Base-by-base conservation (phyloP, 2,888 invertebrate species). In the Meghimatium bilineatum region DNA sequence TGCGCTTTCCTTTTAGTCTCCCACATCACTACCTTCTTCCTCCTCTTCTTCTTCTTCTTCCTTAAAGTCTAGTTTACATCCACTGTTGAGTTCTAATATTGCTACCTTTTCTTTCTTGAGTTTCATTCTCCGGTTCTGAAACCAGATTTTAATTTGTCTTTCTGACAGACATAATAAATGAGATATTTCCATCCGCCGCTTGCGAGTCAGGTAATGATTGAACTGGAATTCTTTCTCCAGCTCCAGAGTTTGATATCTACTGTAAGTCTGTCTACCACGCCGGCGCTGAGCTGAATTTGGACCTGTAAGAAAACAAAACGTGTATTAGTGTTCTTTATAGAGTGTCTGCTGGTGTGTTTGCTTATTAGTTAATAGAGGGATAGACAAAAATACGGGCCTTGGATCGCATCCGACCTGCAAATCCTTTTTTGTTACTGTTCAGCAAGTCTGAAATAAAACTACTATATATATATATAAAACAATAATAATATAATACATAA, bases 171-270 rank as follows among this genome's bases (percentile, higher is more conserved):
- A 97, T 90, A 99, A 96, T 92, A 97, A 97, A 95, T 98, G 98
- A 90, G 98, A 98, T 93, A 98, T 98, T 95, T 98, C 98, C 94
- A 98, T 98, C 94, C 98, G 95, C 95, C 98, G 96, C 95, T 98
- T 96, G 94, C 98, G 96, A 94, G 98, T 98, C 95, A 99, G 96
- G 95, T 99, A 99, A 94, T 98, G 96, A 95, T 98, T 99, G 95
- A 97, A 98, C 95, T 98, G 98, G 95, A 98, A 98, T 95, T 98
- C 98, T 94, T 98, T 98, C 95, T 98, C 98, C 94, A 98, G 95
- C 95, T 98, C 98, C 94, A 98, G 95, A 85, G 98, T 99, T 95
- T 98, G 98, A 95, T 97, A 98, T 94, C 98, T 96, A 90, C 98
- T 98, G 95, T 98, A 98, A 90, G 98, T 98, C 95, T 98, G 98